Percentiles rank a stretch among this genome's conserved stretches.
Conservation (phyloP, 2,797 vertebrate species). For the Dermochelys coriacea region DNA sequence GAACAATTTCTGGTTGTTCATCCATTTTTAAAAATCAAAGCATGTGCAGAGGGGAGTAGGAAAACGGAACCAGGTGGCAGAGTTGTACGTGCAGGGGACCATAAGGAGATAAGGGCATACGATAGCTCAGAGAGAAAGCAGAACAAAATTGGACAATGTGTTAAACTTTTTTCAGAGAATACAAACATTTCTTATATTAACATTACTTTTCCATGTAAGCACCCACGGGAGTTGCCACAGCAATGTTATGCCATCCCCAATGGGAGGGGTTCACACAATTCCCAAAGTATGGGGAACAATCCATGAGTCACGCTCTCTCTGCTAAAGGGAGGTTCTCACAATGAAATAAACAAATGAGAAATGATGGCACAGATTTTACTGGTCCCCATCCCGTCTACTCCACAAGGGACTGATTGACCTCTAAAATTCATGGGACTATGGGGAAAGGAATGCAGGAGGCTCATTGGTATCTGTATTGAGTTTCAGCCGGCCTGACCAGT, state of each 20-base stretch:
- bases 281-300: fast-evolving
- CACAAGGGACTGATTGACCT: background rate
- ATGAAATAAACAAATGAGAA: background rate
- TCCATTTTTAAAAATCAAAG: too few species aligned
- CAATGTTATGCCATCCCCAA: background rate
- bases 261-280: background rate
- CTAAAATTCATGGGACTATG: slow-evolving; percentile 27
- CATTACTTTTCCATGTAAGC: fast-evolving
- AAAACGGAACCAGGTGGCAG: background rate
- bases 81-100: background rate
- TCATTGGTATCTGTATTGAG: background rate
- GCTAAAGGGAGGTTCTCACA: background rate
- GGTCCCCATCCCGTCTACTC: fast-evolving
- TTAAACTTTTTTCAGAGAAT: background rate
- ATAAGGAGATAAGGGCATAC: background rate
- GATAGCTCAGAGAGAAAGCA: background rate
- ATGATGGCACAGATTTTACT: background rate
- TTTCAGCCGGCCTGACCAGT: background rate
- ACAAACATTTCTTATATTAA: background rate
- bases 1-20: background rate
- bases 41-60: background rate
- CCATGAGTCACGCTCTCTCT: background rate
- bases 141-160: background rate
- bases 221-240: background rate
- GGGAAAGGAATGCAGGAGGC: background rate